Base-by-base conservation (phyloP, 1,140 invertebrate genomes). In the Drosophila triauraria region DNA sequence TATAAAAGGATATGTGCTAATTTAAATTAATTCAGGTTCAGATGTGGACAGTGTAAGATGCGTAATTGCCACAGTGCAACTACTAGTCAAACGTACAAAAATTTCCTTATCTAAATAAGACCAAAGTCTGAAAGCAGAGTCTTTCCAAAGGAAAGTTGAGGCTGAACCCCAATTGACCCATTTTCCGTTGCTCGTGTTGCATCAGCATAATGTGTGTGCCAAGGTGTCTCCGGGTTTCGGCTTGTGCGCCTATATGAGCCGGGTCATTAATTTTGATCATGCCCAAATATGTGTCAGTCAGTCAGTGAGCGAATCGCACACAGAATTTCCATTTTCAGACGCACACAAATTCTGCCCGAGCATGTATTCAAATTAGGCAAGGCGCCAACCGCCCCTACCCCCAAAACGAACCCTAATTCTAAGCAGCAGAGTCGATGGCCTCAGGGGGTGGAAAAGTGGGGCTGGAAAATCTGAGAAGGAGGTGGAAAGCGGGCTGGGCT, bases 251-350 rank as follows among this genome's bases (percentile, higher is more conserved):
- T 74, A 47, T 63, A 63, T 65, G 80, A 75, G 80, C 62, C 62
- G 87, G 80, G 88, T 91, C 88, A 91, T 91, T 91, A 91, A 91
- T 91, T 91, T 91, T 60, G 87, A 91, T 91, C 87, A 91, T 80
- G 62, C 80, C 82, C 86, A 91, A 90, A 91, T 91, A 91, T 91
- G 84, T 91, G 88, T 91, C 88, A 91, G 88, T 62, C 68, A 84
- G 75, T 75, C 82, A 77, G 76, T 67, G 57, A 63, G 80, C 62
- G 47, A 61, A 75, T 78, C 78, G 67, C 76, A 77, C 67, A 80
- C 71, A 80, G 70, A 83, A 75, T 75, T 88, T 88, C 77, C 80
- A 88, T 88, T 90, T 81, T 71, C 72, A 88, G 63, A 59, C 76
- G 50, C 68, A 32, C 54, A 69, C 67, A 59, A 69, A 62, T 63